Evolutionary conservation across 2,797 vertebrate species (phyloP), one percentile per base, ranked within the genome.

Genomic region (Tenualosa thibaudeaui): DNA sequence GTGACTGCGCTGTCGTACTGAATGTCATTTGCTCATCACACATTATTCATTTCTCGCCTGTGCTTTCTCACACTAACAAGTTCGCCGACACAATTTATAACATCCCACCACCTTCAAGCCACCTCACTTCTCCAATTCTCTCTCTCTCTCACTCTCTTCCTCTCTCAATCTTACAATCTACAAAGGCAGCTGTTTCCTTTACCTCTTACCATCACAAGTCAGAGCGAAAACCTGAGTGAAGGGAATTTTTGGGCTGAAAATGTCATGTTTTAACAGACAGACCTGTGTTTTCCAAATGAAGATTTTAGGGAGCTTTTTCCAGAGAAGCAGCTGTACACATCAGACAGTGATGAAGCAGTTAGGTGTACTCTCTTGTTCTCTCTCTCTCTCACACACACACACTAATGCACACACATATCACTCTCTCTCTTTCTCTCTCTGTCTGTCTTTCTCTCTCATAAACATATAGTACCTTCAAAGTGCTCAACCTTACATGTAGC

Each of bases 241-340:
- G 24, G 62, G 26, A 31, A 68, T 31, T 68, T 68, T 26, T 37
- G 37, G 68, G 68, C 65, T 71, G 26, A 13, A 17, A 19, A 40
- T 40, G 68, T 75, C 68, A 75, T 40, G 68, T 37, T 31, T 75
- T 40, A 13, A 75, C 68, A 75, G 15, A 75, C 68, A 17, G 68
- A 31, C 31, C 31, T 19, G 31, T 17, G 15, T 40, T 75, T 37
- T 13, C 10, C 26, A 37, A 31, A 37, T 71, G 65, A 13, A 17
- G 65, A 71, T 1, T 5, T 53, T 17, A 43, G 68, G 31, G 68
- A 15, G 13, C 31, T 37, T 15, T 15, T 75, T 12, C 15, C 68
- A 75, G 40, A 75, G 31, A 15, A 19, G 15, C 13, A 68, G 10
- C 26, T 40, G 68, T 17, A 75, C 4, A 43, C 13, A 75, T 75